Conservation (phyloP, 1,140 invertebrate species). For the Drosophila orosa region DNA sequence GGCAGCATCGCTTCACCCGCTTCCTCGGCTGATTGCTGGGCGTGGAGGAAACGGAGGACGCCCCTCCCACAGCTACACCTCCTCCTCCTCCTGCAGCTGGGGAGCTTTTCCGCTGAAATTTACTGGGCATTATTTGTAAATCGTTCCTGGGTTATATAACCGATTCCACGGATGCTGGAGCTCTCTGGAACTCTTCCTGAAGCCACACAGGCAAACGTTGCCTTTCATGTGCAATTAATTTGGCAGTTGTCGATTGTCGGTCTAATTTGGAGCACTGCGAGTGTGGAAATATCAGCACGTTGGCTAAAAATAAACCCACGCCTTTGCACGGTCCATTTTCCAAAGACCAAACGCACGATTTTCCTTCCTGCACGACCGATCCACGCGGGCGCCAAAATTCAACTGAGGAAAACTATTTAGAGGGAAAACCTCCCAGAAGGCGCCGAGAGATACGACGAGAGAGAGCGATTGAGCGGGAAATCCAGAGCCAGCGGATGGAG, state of each 20-base stretch:
- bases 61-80: constrained; percentile 7
- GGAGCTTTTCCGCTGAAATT: constrained; percentile 71
- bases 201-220: neutral
- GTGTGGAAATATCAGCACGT: constrained; percentile 44
- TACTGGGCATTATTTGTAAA: constrained; percentile 53
- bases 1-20: constrained; percentile 88
- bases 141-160: constrained; percentile 47
- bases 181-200: constrained; percentile 5
- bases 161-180: neutral
- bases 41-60: constrained; percentile 85
- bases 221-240: constrained; percentile 41
- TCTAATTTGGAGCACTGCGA: constrained; percentile 29
- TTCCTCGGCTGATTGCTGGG: constrained; percentile 89
- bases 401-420: constrained; percentile 59
- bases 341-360: constrained; percentile 25
- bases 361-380: constrained; percentile 29
- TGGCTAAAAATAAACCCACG: constrained; percentile 51
- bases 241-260: constrained; percentile 33
- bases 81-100: constrained; percentile 27
- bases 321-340: constrained; percentile 50
- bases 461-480: constrained; percentile 19
- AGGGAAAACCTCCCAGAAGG: constrained; percentile 7
- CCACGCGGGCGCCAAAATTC: constrained; percentile 58
- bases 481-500: neutral
- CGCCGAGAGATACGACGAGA: neutral